Evolutionary conservation across 2,888 invertebrate genomes (phyloP).

Genomic region (Hypercompe scribonia): DNA sequence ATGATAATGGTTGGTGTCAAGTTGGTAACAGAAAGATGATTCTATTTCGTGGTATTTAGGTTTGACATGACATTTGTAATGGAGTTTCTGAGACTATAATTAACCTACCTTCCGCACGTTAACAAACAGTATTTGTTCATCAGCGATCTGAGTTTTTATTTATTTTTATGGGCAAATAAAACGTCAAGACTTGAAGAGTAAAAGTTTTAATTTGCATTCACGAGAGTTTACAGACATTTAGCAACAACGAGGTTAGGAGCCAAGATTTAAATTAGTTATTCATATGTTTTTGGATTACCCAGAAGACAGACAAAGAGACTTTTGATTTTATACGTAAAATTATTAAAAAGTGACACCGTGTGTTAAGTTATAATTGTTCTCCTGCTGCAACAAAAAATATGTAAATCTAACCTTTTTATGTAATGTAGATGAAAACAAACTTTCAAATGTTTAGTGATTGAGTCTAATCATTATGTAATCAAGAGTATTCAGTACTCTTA

Average conservation of each 20-base stretch:
- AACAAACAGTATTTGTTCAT: constrained; percentile 45
- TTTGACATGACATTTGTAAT: constrained; percentile 70
- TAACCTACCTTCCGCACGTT: constrained; percentile 52
- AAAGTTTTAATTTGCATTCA: constrained; percentile 37
- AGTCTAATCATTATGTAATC: background rate
- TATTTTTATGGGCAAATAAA: constrained; percentile 22
- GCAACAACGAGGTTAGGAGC: constrained; percentile 26
- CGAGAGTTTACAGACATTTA: constrained; percentile 17
- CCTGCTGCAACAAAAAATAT: background rate
- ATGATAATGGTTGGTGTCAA: constrained; percentile 41
- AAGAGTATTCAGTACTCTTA: no score
- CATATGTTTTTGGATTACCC: constrained; percentile 1
- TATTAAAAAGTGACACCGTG: background rate
- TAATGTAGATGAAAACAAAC: background rate
- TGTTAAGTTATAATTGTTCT: background rate
- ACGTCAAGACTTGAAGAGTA: constrained; percentile 32
- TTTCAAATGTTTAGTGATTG: background rate
- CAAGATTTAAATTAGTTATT: background rate
- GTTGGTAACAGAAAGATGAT: constrained; percentile 56
- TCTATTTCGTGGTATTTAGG: constrained; percentile 70
- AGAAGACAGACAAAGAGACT: background rate
- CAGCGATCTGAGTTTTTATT: constrained; percentile 30
- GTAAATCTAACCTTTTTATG: background rate
- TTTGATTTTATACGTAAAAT: background rate
- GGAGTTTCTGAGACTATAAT: constrained; percentile 54